Evolutionary conservation across 1,140 invertebrate species (phyloP), one percentile per base, ranked within the genome.

Genomic region (Aphaenogaster rudis): DNA sequence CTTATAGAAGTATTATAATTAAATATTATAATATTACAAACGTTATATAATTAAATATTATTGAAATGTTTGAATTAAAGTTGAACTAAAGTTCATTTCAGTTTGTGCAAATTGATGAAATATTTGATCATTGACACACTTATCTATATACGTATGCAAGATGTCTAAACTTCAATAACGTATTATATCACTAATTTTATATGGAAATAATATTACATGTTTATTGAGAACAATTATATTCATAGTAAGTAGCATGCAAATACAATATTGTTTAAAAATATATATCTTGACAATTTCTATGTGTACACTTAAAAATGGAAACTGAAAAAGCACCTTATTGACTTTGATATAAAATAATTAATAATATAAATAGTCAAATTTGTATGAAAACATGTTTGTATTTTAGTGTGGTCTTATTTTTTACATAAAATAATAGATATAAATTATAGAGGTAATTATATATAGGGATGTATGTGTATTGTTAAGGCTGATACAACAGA

Each of bases 401-500:
- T 52, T 80, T 81, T 63, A 86, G 11, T 59, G 52, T 82, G 50
- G 5, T 76, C 13, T 74, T 39, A 69, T 74, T 84, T 84, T 84
- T 84, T 59, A 74, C 57, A 45, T 50, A 63, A 74, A 79, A 72
- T 71, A 36, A 72, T 76, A 87, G 33, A 76, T 57, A 78, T 86
- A 79, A 81, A 72, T 63, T 77, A 48, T 90, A 87, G 81, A 57
- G 72, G 67, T 85, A 86, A 86, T 87, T 89, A 67, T 84, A 81
- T 88, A 64, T 91, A 88, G 57, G 67, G 50, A 86, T 67, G 72
- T 87, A 54, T 50, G 45, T 50, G 36, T 78, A 50, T 61, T 66
- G 71, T 90, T 85, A 90, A 90, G 89, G 86, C 89, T 90, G 89
- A 90, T 91, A 90, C 72, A 79, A 59, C 28, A 64, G 9, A 78